phyloP scores from a whole-genome alignment of 2,113 vertebrate genomes.

The Paraplagusia blochii region DNA sequence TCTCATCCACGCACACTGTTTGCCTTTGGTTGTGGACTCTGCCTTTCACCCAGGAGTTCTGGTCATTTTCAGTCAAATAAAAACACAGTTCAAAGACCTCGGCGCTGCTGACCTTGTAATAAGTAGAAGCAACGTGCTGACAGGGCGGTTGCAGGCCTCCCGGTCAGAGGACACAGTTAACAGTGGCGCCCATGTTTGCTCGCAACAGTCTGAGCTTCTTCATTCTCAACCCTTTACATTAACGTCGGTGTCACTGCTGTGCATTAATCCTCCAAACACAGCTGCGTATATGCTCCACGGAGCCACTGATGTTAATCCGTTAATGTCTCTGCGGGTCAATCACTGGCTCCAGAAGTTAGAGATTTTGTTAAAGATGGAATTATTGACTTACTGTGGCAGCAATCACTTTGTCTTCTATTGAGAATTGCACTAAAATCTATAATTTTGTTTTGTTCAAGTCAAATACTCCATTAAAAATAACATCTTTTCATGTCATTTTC shows the following conservation, averaged over 20 bases:
- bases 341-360: constrained; percentile 2
- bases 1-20: constrained; percentile 30
- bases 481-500: no score
- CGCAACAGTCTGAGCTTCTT: constrained; percentile 17
- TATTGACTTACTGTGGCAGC: no score
- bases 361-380: constrained; percentile 4
- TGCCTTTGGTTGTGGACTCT: constrained; percentile 28
- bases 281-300: constrained; percentile 1
- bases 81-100: constrained; percentile 42
- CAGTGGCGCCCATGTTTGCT: constrained; percentile 18
- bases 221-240: constrained; percentile 10
- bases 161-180: constrained; percentile 11
- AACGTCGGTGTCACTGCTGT: constrained; percentile 1
- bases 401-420: no score
- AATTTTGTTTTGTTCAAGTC: no score
- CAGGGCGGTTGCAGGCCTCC: constrained; percentile 42
- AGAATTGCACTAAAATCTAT: no score
- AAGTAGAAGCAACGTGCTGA: constrained; percentile 42
- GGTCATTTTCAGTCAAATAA: constrained; percentile 34
- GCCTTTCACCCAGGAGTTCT: constrained; percentile 26
- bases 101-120: constrained; percentile 33
- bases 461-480: no score
- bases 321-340: constrained; percentile 24
- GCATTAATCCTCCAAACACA: constrained; percentile 27
- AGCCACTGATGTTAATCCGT: constrained; percentile 12